Base-by-base conservation (phyloP, 2,797 vertebrate species). In the Morus bassanus region DNA sequence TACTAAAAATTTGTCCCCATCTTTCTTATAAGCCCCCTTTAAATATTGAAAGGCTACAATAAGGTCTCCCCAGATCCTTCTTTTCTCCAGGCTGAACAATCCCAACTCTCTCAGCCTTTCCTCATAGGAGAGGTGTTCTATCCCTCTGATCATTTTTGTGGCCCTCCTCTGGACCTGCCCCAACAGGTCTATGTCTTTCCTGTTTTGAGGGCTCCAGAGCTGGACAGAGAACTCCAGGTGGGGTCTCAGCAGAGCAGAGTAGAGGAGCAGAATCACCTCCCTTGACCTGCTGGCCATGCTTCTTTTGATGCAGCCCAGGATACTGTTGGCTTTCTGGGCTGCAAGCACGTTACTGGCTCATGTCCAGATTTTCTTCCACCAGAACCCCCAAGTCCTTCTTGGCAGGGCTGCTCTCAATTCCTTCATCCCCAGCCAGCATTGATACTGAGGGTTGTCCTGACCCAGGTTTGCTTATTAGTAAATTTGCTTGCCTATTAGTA, bases 261-360 rank as follows among this genome's bases (percentile, higher is more conserved):
- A 72, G 43, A 76, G 18, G 6, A 25, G 2, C 3, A 77, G 39
- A 79, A 79, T 75, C 15, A 9, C 12, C 28, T 54, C 18, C 18
- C 18, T 57, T 0, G 0, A 27, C 21, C 12, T 1, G 1, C 28
- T 57, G 43, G 4, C 9, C 9, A 7, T 0, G 0, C 7, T 43
- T 7, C 13, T 79, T 61, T 61, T 9, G 18, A 23, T 57, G 22
- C 10, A 86, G 27, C 18, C 31, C 24, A 37, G 28, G 30, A 21
- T 31, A 9, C 1, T 0, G 7, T 4, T 46, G 8, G 9, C 11
- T 7, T 79, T 60, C 24, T 75, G 53, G 24, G 16, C 11, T 63
- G n/a, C 1, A 1, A 61, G 11, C 1, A 1, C 8, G 9, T n/a
- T 75, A 15, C 12, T 4, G 4, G 13, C 9, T 56, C 6, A 30